These are phyloP conservation scores for Melanerpes aurifrons DNA, from an alignment of 2,113 vertebrate species.

Conservation along the genomic window DNA sequence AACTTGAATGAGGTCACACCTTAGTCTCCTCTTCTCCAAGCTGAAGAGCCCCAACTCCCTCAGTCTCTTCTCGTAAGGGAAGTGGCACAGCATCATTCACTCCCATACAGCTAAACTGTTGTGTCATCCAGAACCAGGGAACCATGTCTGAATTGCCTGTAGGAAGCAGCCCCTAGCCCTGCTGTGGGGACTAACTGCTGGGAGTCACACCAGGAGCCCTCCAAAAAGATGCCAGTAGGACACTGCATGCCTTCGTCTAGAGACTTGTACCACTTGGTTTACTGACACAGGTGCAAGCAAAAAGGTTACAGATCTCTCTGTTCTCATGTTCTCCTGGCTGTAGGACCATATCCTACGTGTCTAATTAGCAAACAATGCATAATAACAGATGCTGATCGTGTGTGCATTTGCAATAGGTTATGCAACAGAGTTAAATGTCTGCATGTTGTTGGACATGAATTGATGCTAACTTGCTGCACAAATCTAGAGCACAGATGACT, in stretches of 20 bases:
- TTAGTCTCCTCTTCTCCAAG: too few species aligned
- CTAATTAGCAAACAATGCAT: background rate
- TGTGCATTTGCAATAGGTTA: background rate
- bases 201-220: background rate
- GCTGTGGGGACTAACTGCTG: background rate
- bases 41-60: too few species aligned
- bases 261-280: background rate
- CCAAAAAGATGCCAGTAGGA: background rate
- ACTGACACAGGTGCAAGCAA: background rate
- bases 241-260: background rate
- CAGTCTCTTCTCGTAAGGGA: background rate
- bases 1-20: too few species aligned
- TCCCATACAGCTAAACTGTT: background rate
- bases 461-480: background rate
- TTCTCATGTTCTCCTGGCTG: background rate
- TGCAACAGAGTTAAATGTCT: background rate
- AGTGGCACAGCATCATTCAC: background rate
- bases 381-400: background rate
- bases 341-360: background rate
- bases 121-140: background rate
- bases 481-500: background rate
- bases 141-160: fast-evolving
- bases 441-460: background rate
- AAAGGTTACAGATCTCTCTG: background rate
- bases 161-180: background rate